These are phyloP conservation scores for Drosophila parvula DNA, from an alignment of 1,140 invertebrate genomes.

Conservation along the genomic window DNA sequence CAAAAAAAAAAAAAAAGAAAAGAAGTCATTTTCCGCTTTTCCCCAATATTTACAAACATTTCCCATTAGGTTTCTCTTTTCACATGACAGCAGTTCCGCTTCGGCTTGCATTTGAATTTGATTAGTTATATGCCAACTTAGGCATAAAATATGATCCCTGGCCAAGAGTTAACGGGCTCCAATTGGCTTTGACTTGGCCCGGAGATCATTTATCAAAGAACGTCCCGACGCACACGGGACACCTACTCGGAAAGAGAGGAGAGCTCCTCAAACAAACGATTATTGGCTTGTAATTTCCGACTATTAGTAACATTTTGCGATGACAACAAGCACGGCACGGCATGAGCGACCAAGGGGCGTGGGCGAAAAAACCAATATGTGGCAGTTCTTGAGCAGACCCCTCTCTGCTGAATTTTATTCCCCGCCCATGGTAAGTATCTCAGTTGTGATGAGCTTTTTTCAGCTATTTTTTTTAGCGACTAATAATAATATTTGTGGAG, in stretches of 20 bases:
- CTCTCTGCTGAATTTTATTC: not conserved
- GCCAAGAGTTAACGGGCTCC: slow-evolving; percentile 46
- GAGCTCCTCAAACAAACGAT: slow-evolving; percentile 66
- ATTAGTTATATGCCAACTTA: slow-evolving; percentile 71
- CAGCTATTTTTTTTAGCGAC: not conserved
- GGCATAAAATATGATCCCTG: slow-evolving; percentile 64
- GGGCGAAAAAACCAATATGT: slow-evolving; percentile 3
- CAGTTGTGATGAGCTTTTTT: not conserved
- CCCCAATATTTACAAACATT: not conserved
- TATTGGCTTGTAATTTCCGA: slow-evolving; percentile 78
- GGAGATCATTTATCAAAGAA: slow-evolving; percentile 50
- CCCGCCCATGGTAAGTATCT: not conserved
- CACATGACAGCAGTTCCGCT: slow-evolving; percentile 31
- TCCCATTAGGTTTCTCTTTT: slow-evolving; percentile 32
- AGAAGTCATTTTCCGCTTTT: not conserved
- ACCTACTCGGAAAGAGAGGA: slow-evolving; percentile 36
- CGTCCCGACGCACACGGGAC: slow-evolving; percentile 39
- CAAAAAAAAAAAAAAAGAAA: not conserved
- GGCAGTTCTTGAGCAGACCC: slow-evolving; percentile 14
- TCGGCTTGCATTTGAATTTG: slow-evolving; percentile 49
- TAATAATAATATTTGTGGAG: not conserved
- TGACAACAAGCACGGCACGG: slow-evolving; percentile 67
- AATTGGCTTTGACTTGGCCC: slow-evolving; percentile 43
- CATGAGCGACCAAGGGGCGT: slow-evolving; percentile 45
- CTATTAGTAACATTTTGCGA: slow-evolving; percentile 81